phyloP scores from a whole-genome alignment of 2,113 vertebrate genomes.

The Corvus moneduloides region DNA sequence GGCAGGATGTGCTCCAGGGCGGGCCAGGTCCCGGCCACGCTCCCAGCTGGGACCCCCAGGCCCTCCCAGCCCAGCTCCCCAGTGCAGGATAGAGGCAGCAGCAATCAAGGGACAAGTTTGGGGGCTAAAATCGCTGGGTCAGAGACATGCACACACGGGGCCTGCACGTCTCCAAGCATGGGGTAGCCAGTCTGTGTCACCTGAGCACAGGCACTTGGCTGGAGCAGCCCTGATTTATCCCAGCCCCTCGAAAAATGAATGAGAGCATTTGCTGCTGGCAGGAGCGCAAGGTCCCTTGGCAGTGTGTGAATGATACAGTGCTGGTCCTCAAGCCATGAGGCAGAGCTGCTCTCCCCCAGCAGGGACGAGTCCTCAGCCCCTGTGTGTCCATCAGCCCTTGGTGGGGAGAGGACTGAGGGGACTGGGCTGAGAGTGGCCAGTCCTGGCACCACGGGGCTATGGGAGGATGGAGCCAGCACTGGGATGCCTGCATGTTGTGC shows the following conservation, averaged over 20 bases:
- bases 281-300: not conserved
- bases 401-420: not conserved
- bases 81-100: fast-evolving
- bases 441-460: not conserved
- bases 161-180: not conserved
- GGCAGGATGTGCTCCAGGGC: not conserved
- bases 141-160: fast-evolving
- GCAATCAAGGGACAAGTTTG: not conserved
- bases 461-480: not conserved
- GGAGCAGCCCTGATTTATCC: constrained; percentile 37
- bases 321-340: not conserved
- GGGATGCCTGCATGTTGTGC: fast-evolving
- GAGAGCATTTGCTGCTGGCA: constrained; percentile 23
- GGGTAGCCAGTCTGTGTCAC: not conserved
- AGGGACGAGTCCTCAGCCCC: not conserved
- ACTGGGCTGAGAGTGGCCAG: not conserved
- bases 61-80: not conserved
- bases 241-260: not conserved
- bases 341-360: not conserved
- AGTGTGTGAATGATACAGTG: not conserved
- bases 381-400: not conserved
- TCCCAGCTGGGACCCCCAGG: not conserved
- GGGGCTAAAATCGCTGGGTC: not conserved
- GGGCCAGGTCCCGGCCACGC: fast-evolving
- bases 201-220: not conserved